These are phyloP conservation scores for Petroica traversi DNA, from an alignment of 2,113 vertebrate species.

Conservation along the genomic window DNA sequence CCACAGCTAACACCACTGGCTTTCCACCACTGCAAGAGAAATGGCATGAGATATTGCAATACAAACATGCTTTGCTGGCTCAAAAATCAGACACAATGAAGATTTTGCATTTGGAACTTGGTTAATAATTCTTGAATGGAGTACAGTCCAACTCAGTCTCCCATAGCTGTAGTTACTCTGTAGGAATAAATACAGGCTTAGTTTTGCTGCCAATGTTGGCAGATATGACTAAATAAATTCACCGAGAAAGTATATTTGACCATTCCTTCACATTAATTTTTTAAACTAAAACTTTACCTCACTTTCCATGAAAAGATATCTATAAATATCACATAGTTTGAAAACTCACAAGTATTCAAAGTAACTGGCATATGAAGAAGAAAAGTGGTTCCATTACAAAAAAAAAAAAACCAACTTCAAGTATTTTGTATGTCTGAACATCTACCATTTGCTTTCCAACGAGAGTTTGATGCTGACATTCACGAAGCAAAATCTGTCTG, in stretches of 20 bases:
- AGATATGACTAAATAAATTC: slow-evolving; percentile 35
- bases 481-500: background rate
- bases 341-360: background rate
- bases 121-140: slow-evolving; percentile 49
- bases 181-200: slow-evolving; percentile 41
- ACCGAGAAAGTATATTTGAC: background rate
- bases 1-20: background rate
- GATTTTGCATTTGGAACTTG: slow-evolving; percentile 36
- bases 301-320: background rate
- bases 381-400: background rate
- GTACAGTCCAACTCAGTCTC: slow-evolving; percentile 15
- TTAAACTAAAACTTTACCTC: background rate
- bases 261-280: background rate
- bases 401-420: background rate
- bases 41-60: slow-evolving; percentile 24
- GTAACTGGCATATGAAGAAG: background rate
- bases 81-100: slow-evolving; percentile 57
- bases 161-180: slow-evolving; percentile 41
- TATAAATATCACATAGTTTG: background rate
- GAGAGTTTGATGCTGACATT: slow-evolving; percentile 27
- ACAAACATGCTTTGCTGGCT: slow-evolving; percentile 35
- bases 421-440: background rate
- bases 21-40: slow-evolving; percentile 1
- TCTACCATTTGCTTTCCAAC: slow-evolving; percentile 4
- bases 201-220: slow-evolving; percentile 26